Evolutionary conservation across 2,888 invertebrate species (phyloP).

Genomic region (Tetragonisca angustula): DNA sequence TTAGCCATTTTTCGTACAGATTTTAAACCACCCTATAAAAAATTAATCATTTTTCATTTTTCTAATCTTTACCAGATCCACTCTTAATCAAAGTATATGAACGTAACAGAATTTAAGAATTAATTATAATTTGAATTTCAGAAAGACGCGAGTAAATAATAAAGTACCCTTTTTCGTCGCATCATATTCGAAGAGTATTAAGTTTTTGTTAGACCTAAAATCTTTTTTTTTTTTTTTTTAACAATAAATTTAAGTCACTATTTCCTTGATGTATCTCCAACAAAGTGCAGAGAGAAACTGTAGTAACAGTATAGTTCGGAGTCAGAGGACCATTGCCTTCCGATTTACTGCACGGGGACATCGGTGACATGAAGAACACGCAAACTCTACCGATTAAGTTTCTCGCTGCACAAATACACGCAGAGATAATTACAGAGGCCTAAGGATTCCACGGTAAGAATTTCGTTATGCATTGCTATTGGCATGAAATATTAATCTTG

Average conservation of each 20-base stretch:
- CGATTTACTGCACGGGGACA: conserved; percentile 69
- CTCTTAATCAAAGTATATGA: no score
- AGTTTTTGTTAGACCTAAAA: neutral
- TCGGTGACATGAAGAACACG: conserved; percentile 78
- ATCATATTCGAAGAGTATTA: conserved; percentile 64
- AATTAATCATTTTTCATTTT: conserved; percentile 5
- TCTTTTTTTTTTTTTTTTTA: neutral
- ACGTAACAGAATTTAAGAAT: conserved; percentile 1
- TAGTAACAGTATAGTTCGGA: conserved; percentile 41
- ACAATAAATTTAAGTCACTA: conserved; percentile 1
- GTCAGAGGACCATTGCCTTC: conserved; percentile 30
- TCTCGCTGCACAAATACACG: conserved; percentile 55
- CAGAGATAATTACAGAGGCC: conserved; percentile 57
- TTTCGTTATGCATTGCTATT: conserved; percentile 31
- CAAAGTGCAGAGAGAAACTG: conserved; percentile 50
- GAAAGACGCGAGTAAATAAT: neutral
- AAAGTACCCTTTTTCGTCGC: conserved; percentile 72
- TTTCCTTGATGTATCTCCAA: conserved; percentile 41
- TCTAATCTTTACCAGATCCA: no score
- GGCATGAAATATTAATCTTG: conserved; percentile 58
- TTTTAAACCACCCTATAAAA: conserved; percentile 73
- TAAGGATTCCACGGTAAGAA: conserved; percentile 34
- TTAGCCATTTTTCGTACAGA: conserved; percentile 86
- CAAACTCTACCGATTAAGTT: conserved; percentile 70
- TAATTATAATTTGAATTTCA: neutral